Evolutionary conservation across 1,140 invertebrate genomes (phyloP), one percentile per base, ranked within the genome.

Genomic region (Megalonaias nervosa): DNA sequence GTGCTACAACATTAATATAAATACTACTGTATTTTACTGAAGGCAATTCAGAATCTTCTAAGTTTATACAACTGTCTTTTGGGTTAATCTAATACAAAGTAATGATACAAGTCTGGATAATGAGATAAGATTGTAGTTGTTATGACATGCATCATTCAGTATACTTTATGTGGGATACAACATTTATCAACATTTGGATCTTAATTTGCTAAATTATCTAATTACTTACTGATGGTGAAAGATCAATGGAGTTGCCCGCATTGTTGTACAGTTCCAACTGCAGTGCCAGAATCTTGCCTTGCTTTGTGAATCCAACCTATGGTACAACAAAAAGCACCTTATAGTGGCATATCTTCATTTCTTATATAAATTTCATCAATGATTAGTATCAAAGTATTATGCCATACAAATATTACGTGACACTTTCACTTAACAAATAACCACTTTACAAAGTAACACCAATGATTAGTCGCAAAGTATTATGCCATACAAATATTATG

Each of bases 181-280:
- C 38, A 48, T 6, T 48, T 48, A 48, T 48, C 38, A 48, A 48
- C 38, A 6, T 48, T 48, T 48, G 38, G 38, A 48, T 48, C 38
- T 48, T 11, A 48, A 48, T 48, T 48, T 11, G 11, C 38, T 48
- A 11, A 48, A 48, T 48, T 48, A 6, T 62, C 21, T 56, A 71
- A 60, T 80, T 95, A 93, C 93, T 93, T 91, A 97, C 96, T 14
- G 94, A 92, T 73, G 90, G 85, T 56, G 97, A 97, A n/a, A 98
- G 90, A 92, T 99, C 97, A 16, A 93, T 86, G 0, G 96, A 95
- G 89, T 93, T 95, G 31, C 97, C 97, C 59, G 92, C 95, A 91
- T 98, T 98, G 66, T 92, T 93, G 84, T 97, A 98, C 69, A 97
- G 92, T 69, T 95, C 89, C 12, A 96, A 91, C 64, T 95, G 92